phyloP scores from a whole-genome alignment of 2,113 vertebrate species.

The Vidua macroura region DNA sequence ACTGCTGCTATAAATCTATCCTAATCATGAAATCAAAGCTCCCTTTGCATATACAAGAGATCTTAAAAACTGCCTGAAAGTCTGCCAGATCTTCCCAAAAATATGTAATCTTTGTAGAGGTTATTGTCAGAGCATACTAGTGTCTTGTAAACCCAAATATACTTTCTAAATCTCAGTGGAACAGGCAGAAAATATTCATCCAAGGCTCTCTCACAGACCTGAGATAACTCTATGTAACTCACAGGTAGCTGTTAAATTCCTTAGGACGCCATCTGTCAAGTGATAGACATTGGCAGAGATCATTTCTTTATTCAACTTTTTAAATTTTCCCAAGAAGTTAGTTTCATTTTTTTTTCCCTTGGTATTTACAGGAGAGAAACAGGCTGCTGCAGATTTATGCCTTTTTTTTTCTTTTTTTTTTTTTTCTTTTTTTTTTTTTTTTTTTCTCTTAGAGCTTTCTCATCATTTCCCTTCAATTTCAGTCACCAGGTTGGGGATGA shows the following conservation, averaged over 20 bases:
- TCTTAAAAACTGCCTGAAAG: slow-evolving; percentile 44
- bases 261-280: slow-evolving; percentile 4
- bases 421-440: neutral
- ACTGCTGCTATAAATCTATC: slow-evolving; percentile 30
- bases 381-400: neutral
- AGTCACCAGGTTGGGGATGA: neutral
- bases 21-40: slow-evolving; percentile 42
- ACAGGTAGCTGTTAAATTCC: neutral
- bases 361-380: neutral
- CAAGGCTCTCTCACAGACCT: neutral
- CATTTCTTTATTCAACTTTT: neutral
- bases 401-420: neutral
- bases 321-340: neutral
- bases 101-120: neutral
- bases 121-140: neutral
- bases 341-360: neutral
- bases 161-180: neutral
- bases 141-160: neutral
- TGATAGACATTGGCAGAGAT: neutral
- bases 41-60: slow-evolving; percentile 31
- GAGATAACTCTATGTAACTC: neutral
- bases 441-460: neutral
- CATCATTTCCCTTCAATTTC: neutral
- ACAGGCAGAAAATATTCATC: neutral
- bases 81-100: slow-evolving; percentile 24